phyloP scores from a whole-genome alignment of 1,140 invertebrate species.

The Trissolcus basalis region DNA sequence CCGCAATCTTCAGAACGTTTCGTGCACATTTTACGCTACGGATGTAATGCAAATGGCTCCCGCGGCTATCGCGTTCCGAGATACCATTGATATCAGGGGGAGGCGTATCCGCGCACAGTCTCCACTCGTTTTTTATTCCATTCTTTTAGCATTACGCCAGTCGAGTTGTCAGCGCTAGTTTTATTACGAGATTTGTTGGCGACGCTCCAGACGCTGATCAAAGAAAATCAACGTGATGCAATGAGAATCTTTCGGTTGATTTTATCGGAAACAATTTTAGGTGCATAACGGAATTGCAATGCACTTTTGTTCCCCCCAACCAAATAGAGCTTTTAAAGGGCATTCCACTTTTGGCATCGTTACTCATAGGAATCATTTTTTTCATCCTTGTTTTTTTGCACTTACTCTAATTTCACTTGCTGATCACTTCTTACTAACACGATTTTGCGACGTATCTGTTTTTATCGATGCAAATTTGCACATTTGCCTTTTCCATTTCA shows the following conservation, averaged over 20 bases:
- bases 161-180: slow-evolving; percentile 27
- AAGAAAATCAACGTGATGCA: slow-evolving; percentile 43
- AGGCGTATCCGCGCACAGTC: background rate
- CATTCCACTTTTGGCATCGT: slow-evolving; percentile 19
- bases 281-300: slow-evolving; percentile 24
- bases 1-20: slow-evolving; percentile 9
- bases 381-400: slow-evolving; percentile 6
- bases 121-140: slow-evolving; percentile 5
- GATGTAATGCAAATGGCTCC: slow-evolving; percentile 36
- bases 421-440: no score
- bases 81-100: slow-evolving; percentile 26
- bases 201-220: slow-evolving; percentile 43
- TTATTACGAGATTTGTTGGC: slow-evolving; percentile 49
- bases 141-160: slow-evolving; percentile 19
- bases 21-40: slow-evolving; percentile 29
- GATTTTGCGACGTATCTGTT: no score
- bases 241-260: slow-evolving; percentile 41
- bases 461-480: no score
- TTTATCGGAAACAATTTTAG: slow-evolving; percentile 44
- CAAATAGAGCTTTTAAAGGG: slow-evolving; percentile 23
- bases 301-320: slow-evolving; percentile 21
- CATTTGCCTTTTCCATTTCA: no score
- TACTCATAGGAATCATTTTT: slow-evolving; percentile 31
- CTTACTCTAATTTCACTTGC: no score
- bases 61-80: slow-evolving; percentile 27